Conservation (phyloP, 2,113 vertebrate species). For the Psittacula cyanocephala region DNA sequence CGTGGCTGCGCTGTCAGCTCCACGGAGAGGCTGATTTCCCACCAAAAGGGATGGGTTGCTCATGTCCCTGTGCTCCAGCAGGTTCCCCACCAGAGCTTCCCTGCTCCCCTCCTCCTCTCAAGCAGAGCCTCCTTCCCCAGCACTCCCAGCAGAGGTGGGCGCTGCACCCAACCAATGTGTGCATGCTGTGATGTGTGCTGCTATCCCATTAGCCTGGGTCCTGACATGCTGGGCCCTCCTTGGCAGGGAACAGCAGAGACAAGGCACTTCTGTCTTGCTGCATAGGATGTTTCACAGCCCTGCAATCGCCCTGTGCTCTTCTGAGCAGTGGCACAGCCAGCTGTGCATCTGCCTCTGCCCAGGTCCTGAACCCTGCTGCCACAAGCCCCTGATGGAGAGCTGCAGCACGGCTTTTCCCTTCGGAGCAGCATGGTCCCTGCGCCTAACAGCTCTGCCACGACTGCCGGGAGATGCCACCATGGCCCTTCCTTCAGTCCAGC, state of each 20-base stretch:
- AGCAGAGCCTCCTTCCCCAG: background rate
- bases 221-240: background rate
- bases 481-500: background rate
- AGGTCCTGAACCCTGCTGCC: background rate
- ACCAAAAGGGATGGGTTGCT: background rate
- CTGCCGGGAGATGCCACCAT: background rate
- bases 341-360: background rate
- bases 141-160: rapidly evolving
- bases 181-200: background rate
- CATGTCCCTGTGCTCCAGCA: background rate
- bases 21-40: background rate
- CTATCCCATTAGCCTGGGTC: background rate
- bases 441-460: rapidly evolving
- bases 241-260: rapidly evolving
- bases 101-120: background rate
- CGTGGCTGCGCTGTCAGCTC: rapidly evolving
- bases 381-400: rapidly evolving
- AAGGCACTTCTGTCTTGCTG: too few relatives aligned
- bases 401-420: background rate
- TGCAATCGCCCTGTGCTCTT: background rate
- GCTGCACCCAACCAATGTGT: background rate
- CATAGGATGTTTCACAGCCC: background rate
- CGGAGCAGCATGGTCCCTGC: rapidly evolving
- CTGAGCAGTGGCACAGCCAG: background rate
- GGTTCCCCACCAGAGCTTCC: background rate